These are phyloP conservation scores for Scaptomyza pallida DNA, from an alignment of 1,140 invertebrate genomes.

Conservation along the genomic window DNA sequence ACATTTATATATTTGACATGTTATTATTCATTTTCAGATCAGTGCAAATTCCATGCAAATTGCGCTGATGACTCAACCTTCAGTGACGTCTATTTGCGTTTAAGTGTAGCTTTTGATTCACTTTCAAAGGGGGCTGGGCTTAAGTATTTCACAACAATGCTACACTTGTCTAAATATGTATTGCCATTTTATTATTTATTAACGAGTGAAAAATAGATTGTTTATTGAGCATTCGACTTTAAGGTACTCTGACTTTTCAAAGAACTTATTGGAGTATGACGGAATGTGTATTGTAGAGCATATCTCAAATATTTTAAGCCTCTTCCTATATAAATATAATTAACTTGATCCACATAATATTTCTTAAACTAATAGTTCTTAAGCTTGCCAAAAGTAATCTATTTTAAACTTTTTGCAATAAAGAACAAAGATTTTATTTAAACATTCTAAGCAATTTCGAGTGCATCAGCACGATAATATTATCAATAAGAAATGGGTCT, in stretches of 20 bases:
- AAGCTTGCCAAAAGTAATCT: too few species aligned
- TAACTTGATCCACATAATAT: too few species aligned
- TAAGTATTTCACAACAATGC: constrained; percentile 6
- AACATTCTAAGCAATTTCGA: not conserved
- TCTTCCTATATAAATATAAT: too few species aligned
- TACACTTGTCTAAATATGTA: not conserved
- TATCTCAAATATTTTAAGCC: too few species aligned
- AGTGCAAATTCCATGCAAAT: not conserved
- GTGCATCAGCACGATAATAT: not conserved
- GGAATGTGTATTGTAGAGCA: too few species aligned
- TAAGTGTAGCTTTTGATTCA: not conserved
- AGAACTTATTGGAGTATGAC: too few species aligned
- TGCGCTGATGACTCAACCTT: constrained; percentile 13
- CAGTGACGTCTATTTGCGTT: constrained; percentile 20
- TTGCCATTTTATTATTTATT: not conserved
- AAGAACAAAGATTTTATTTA: not conserved
- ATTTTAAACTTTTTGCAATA: too few species aligned
- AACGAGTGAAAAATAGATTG: not conserved
- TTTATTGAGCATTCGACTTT: too few species aligned
- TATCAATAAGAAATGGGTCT: not conserved
- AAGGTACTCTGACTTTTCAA: too few species aligned
- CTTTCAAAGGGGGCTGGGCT: constrained; percentile 10
- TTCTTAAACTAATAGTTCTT: not conserved
- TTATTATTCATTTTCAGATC: constrained; percentile 10
- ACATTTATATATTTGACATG: not conserved